phyloP scores from a whole-genome alignment of 2,888 invertebrate genomes.

The Kuschelorhynchus macadamiae region DNA sequence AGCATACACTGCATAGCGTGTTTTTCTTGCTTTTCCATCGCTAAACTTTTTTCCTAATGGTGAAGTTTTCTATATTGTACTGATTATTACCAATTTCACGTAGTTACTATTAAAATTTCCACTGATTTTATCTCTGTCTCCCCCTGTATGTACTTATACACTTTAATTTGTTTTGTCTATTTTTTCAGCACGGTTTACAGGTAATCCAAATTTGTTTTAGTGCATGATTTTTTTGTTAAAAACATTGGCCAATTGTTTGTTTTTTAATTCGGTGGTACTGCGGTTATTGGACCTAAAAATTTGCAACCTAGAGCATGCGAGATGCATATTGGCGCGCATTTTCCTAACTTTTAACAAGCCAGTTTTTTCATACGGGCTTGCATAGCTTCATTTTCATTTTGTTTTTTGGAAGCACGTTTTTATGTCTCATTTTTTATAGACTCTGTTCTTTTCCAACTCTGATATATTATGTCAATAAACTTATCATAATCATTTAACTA shows the following conservation, averaged over 20 bases:
- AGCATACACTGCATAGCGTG: too few relatives aligned
- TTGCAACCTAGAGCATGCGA: constrained; percentile 5
- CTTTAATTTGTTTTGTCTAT: constrained; percentile 51
- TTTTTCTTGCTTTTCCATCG: too few relatives aligned
- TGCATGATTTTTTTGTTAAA: constrained; percentile 36
- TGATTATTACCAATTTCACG: too few relatives aligned
- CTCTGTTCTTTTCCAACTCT: too few relatives aligned
- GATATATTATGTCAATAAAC: too few relatives aligned
- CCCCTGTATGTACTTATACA: constrained; percentile 26
- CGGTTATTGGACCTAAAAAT: neutral
- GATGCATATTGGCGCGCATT: neutral
- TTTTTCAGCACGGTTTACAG: constrained; percentile 64
- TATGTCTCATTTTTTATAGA: neutral
- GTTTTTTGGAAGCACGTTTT: constrained; percentile 25
- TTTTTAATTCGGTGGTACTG: neutral
- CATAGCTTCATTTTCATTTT: constrained; percentile 13
- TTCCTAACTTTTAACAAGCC: constrained; percentile 10
- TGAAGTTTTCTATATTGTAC: too few relatives aligned
- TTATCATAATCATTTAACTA: too few relatives aligned
- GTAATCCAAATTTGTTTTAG: constrained; percentile 55
- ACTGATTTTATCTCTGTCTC: neutral
- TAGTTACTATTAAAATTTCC: too few relatives aligned
- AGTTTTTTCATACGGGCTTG: constrained; percentile 19
- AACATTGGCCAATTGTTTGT: neutral
- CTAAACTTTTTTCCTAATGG: too few relatives aligned